phyloP scores from a whole-genome alignment of 2,888 invertebrate genomes.

The Latrodectus elegans region DNA sequence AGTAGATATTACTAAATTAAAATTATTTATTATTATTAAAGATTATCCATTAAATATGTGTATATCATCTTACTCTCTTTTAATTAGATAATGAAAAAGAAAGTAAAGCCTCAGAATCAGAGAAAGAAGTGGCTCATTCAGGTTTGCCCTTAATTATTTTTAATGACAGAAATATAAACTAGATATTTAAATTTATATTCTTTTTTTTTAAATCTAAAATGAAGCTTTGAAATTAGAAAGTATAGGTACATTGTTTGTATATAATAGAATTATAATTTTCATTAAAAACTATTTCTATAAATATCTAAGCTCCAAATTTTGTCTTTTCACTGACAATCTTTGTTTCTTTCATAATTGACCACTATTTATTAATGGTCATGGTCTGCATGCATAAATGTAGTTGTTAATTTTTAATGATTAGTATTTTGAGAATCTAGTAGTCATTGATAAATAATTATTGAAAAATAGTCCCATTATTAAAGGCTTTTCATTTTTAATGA shows the following conservation, averaged over 20 bases:
- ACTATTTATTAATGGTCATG: not conserved
- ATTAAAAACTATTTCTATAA: not conserved
- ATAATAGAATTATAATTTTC: not conserved
- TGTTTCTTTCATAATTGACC: not conserved
- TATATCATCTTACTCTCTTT: not conserved
- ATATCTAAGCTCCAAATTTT: not conserved
- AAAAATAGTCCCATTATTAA: too few relatives aligned
- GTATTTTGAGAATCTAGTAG: not conserved
- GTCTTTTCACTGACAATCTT: not conserved
- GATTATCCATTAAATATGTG: too few relatives aligned
- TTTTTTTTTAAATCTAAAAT: too few relatives aligned
- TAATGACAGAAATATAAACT: too few relatives aligned
- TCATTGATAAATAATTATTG: not conserved
- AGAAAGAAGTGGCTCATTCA: slow-evolving; percentile 41
- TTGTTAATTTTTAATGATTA: not conserved
- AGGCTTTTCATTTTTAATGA: too few relatives aligned
- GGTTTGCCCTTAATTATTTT: slow-evolving; percentile 5
- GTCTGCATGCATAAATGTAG: not conserved
- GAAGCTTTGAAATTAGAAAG: too few relatives aligned
- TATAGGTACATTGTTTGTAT: not conserved
- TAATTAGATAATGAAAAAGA: slow-evolving; percentile 35
- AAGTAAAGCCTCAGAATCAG: slow-evolving; percentile 45
- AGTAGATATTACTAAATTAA: not conserved
- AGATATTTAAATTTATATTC: too few relatives aligned
- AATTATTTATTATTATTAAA: not conserved